Conservation (phyloP, 2,113 vertebrate genomes). For the Pampusana beccarii region DNA sequence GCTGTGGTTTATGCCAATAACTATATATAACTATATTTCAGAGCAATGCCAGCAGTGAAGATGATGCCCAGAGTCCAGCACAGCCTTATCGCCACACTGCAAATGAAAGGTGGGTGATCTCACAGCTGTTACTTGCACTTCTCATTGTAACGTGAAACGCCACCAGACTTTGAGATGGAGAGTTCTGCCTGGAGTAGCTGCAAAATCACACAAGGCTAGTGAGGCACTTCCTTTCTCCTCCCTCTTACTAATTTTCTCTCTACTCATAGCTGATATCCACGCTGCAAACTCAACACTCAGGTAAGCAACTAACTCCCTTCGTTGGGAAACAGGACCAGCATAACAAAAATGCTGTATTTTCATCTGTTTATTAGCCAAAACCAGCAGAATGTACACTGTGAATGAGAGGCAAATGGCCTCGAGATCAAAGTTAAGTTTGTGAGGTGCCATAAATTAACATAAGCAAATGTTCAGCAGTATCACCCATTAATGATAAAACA, state of each 20-base stretch:
- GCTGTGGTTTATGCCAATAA: neutral
- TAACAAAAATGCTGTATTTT: neutral
- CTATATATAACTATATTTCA: neutral
- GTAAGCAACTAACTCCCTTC: neutral
- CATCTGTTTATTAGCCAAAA: neutral
- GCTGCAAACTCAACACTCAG: neutral
- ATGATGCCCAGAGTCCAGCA: neutral
- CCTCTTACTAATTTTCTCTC: neutral
- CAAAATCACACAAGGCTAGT: neutral
- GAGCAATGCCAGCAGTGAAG: neutral
- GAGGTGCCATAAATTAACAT: neutral
- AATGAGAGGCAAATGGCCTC: neutral
- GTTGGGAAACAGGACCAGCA: neutral
- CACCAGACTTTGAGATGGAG: rapidly evolving
- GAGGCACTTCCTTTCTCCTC: neutral
- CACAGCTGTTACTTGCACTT: neutral
- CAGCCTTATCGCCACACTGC: neutral
- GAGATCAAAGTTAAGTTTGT: neutral
- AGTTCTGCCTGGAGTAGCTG: neutral
- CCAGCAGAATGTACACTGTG: neutral
- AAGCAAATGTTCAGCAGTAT: neutral
- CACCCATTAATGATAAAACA: neutral
- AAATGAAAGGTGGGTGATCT: neutral
- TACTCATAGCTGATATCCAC: neutral
- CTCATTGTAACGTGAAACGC: rapidly evolving